Percentiles rank a stretch among this genome's conserved stretches.
phyloP scores from a whole-genome alignment of 2,113 vertebrate genomes.

The Psittacula cyanocephala region DNA sequence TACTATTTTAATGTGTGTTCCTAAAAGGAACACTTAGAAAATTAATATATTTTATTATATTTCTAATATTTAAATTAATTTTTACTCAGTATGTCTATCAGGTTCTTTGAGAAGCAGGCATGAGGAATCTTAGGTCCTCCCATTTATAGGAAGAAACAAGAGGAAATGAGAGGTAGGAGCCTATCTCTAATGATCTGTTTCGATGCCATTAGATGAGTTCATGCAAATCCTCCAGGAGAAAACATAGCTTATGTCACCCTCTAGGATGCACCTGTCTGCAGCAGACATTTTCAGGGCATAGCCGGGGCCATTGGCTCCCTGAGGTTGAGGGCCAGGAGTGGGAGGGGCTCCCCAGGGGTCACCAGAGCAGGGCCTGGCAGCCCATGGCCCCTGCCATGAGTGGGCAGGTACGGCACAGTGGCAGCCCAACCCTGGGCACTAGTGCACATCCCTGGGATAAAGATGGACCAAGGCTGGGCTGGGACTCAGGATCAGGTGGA shows the following conservation, averaged over 20 bases:
- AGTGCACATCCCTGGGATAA: accelerated
- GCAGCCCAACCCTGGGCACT: neutral
- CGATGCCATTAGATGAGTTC: neutral
- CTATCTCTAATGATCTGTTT: neutral
- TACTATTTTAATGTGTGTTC: neutral
- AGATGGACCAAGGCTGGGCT: neutral
- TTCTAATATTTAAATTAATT: neutral
- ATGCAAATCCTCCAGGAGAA: neutral
- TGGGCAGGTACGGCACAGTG: accelerated
- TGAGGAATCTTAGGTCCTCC: neutral
- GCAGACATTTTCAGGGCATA: neutral
- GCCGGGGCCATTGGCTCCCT: too few species aligned
- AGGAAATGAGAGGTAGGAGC: neutral
- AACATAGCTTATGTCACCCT: neutral
- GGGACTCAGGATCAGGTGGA: accelerated
- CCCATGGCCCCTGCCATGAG: neutral
- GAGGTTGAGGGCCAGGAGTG: accelerated
- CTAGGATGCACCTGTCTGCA: neutral
- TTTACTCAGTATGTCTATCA: neutral
- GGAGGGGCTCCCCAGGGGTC: neutral
- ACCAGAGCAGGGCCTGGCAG: neutral
- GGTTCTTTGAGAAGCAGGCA: neutral
- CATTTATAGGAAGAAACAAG: neutral
- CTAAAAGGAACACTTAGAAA: neutral
- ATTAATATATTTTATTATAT: neutral